Evolutionary conservation across 2,113 vertebrate genomes (phyloP).

Genomic region (Strix uralensis): DNA sequence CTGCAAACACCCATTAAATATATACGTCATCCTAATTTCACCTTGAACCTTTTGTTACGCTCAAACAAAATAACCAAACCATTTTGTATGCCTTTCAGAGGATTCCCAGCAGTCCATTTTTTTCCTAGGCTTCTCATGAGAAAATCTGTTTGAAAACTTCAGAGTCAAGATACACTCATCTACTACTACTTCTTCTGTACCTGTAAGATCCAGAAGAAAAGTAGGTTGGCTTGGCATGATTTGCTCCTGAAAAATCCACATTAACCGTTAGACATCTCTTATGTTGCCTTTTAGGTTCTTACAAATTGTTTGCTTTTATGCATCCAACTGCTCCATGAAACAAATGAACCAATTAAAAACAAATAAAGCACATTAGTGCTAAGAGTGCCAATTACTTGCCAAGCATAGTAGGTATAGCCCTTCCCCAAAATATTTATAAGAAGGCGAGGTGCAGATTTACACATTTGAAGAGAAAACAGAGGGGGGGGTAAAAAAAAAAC

Average conservation of each 20-base stretch:
- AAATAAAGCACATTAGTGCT: background rate
- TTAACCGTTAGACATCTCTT: background rate
- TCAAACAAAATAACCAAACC: background rate
- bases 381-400: background rate
- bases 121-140: background rate
- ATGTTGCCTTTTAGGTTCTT: background rate
- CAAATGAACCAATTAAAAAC: background rate
- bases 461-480: background rate
- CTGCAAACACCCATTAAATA: background rate
- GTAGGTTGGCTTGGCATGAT: background rate
- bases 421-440: rapidly evolving
- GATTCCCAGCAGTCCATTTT: background rate
- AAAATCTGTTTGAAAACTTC: background rate
- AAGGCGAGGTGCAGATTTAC: background rate
- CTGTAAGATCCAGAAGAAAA: background rate
- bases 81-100: background rate
- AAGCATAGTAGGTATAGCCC: background rate
- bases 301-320: background rate
- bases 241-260: background rate
- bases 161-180: background rate
- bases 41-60: background rate
- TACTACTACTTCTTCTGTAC: background rate
- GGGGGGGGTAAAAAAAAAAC: background rate
- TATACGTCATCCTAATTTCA: background rate
- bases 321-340: background rate